These are phyloP conservation scores for Nannoperca australis DNA, from an alignment of 2,797 vertebrate genomes.

Conservation along the genomic window DNA sequence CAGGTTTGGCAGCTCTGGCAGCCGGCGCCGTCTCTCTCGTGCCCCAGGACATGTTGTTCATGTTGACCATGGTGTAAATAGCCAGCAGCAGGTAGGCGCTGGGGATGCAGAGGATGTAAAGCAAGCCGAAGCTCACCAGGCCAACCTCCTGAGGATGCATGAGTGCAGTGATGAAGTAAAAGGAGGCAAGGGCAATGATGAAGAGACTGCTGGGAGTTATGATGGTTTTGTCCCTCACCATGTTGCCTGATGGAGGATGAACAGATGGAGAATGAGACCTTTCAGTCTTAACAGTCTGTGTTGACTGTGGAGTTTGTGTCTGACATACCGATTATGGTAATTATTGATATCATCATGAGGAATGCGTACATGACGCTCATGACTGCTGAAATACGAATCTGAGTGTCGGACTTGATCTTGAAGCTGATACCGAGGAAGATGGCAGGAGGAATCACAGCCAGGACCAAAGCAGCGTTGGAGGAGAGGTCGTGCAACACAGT, in stretches of 20 bases:
- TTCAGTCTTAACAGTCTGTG: neutral
- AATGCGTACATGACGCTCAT: slow-evolving; percentile 78
- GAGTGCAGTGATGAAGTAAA: slow-evolving; percentile 68
- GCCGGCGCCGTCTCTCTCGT: slow-evolving; percentile 73
- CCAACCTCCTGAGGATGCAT: slow-evolving; percentile 80
- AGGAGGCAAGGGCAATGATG: slow-evolving; percentile 53
- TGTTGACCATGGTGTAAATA: slow-evolving; percentile 81
- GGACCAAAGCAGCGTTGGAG: slow-evolving; percentile 44
- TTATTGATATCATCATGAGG: slow-evolving; percentile 65
- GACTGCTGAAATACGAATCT: slow-evolving; percentile 73
- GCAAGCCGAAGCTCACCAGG: slow-evolving; percentile 65
- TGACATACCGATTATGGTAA: slow-evolving; percentile 24
- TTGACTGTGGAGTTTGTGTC: neutral
- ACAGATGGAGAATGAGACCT: neutral
- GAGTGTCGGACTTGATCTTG: slow-evolving; percentile 77
- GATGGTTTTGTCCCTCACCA: slow-evolving; percentile 71
- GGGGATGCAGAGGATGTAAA: slow-evolving; percentile 78
- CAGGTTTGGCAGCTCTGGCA: neutral
- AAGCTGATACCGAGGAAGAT: slow-evolving; percentile 76
- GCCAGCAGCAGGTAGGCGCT: slow-evolving; percentile 77
- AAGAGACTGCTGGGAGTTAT: slow-evolving; percentile 80
- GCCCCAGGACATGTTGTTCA: slow-evolving; percentile 84
- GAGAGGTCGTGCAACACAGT: slow-evolving; percentile 40
- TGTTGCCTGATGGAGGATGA: slow-evolving; percentile 58
- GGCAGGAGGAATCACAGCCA: slow-evolving; percentile 66